Percentiles rank a stretch among this genome's conserved stretches.
These are phyloP conservation scores for Lepidurus packardi DNA, from an alignment of 1,140 invertebrate species.

Conservation along the genomic window DNA sequence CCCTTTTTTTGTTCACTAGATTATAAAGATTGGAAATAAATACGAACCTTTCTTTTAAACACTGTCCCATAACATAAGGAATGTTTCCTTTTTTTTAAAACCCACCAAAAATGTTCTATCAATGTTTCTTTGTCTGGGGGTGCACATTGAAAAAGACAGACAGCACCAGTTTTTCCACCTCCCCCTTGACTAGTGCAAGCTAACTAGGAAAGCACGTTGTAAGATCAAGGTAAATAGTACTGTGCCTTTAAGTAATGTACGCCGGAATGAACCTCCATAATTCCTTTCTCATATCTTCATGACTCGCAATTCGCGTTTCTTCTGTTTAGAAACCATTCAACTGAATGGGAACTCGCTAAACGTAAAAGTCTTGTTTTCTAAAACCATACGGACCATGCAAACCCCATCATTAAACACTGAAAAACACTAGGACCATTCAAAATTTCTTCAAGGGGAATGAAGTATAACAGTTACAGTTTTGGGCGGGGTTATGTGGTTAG, in stretches of 20 bases:
- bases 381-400: neutral
- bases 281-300: no score
- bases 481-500: neutral
- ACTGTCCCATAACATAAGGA: neutral
- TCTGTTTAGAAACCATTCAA: neutral
- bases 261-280: no score
- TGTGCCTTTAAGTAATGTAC: neutral
- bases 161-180: neutral
- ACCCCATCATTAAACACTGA: neutral
- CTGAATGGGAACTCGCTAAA: neutral
- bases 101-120: neutral
- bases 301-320: no score
- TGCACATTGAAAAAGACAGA: conserved; percentile 10
- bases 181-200: conserved; percentile 6
- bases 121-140: neutral
- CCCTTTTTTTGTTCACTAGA: neutral
- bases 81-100: conserved; percentile 11
- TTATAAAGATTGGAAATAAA: conserved; percentile 20
- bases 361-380: neutral
- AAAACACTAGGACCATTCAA: conserved; percentile 10
- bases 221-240: conserved; percentile 6
- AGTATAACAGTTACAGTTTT: neutral
- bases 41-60: conserved; percentile 4
- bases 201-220: conserved; percentile 19
- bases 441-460: neutral